A percentile compares a stretch with the other conserved stretches of the same genome.
phyloP scores from a whole-genome alignment of 2,797 vertebrate genomes.

The Chromis chromis region DNA sequence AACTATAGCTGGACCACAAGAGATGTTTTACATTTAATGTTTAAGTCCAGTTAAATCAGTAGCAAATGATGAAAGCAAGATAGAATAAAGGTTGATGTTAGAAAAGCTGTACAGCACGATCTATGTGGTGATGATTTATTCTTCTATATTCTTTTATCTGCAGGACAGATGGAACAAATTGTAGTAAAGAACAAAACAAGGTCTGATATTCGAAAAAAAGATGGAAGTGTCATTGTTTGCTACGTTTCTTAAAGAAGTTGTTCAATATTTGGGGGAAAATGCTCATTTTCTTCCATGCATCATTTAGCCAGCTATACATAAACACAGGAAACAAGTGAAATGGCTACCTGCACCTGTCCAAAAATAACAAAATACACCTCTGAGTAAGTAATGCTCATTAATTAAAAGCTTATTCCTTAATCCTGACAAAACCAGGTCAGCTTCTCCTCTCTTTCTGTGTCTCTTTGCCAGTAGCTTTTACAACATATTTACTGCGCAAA shows the following conservation, averaged over 20 bases:
- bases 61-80: background rate
- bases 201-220: background rate
- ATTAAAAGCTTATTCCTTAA: too few species aligned
- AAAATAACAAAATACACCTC: background rate
- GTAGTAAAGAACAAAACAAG: background rate
- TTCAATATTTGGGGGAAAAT: too few species aligned
- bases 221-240: background rate
- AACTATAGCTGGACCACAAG: conserved; percentile 5
- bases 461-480: background rate
- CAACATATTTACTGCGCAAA: too few species aligned
- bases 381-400: too few species aligned
- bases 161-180: conserved; percentile 4
- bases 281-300: background rate
- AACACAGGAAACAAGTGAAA: background rate
- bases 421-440: background rate
- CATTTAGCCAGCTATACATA: background rate
- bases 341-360: background rate
- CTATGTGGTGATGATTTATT: conserved; percentile 4
- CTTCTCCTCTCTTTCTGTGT: background rate
- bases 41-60: background rate
- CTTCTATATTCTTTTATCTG: background rate
- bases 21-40: conserved; percentile 4
- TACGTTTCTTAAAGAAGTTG: background rate
- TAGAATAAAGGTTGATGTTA: conserved; percentile 15
- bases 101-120: conserved; percentile 17